Evolutionary conservation across 2,113 vertebrate species (phyloP), one percentile per base, ranked within the genome.

Genomic region (Speoplatyrhinus poulsoni): DNA sequence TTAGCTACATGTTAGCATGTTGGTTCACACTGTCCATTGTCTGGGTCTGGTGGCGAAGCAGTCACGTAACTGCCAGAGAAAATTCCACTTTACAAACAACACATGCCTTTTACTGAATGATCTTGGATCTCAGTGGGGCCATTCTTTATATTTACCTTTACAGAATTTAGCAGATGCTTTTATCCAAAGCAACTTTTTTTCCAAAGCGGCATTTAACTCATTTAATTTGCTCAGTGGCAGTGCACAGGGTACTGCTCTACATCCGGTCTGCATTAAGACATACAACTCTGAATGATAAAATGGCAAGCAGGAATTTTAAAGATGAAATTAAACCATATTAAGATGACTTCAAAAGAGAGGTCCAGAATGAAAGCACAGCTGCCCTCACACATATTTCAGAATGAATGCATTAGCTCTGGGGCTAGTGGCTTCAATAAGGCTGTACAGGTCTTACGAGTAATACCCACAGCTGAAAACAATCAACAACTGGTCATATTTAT

Each of bases 341-440:
- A 74, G 67, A 62, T 72, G 72, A 82, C 52, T 75, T 46, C 49
- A 19, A 65, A 32, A 65, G 33, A 49, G 64, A 70, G 72, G 65
- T 55, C 62, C 54, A 72, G 70, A 72, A 15, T 10, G 12, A 12
- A 36, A 6, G 71, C 16, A 66, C 69, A 62, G 79, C 83, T 84
- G 80, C 75, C 72, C 74, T 82, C 78, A 79, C 82, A 82, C 85
- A 81, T 85, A 77, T 82, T 73, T 77, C 17, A 79, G 57, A 57
- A 67, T 67, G 75, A 77, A 17, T 73, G 53, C 77, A 85, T 88
- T 76, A 83, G 81, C 81, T 83, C 86, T 48, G 75, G 83, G 82
- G 87, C 82, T 57, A 82, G 17, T 36, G 17, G 60, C 62, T 79
- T 87, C 52, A 83, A 79, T 85, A 82, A 90, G 82, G 86, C 55